phyloP scores from a whole-genome alignment of 37 sponge, comb jelly and placozoan species.

The Halichondria panicea region DNA sequence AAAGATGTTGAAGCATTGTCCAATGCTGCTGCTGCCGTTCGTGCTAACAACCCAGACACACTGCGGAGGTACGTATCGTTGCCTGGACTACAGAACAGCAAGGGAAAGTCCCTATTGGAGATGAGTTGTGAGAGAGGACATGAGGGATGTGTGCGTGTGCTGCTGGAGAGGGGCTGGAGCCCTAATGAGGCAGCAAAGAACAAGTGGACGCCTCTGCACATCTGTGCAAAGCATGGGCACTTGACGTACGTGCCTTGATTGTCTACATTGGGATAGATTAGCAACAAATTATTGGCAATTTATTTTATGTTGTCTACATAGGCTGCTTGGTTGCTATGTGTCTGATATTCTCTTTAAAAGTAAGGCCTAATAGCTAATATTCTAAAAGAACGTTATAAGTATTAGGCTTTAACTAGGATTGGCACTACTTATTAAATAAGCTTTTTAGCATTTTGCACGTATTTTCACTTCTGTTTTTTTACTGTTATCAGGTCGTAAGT shows the following conservation, averaged over 20 bases:
- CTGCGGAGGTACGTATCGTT: too few species aligned
- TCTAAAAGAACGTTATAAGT: too few species aligned
- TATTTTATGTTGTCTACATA: too few species aligned
- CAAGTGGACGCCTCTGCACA: constrained; percentile 22
- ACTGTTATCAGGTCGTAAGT: too few species aligned
- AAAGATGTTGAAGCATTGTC: too few species aligned
- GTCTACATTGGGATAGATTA: too few species aligned
- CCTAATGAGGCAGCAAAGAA: neutral
- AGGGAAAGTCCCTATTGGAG: constrained; percentile 27
- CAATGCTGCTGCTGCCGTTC: constrained; percentile 29
- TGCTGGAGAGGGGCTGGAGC: neutral
- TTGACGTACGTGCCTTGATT: constrained; percentile 9
- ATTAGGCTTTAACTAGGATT: too few species aligned
- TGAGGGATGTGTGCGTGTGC: constrained; percentile 14
- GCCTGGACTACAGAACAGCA: neutral
- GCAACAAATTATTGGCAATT: too few species aligned
- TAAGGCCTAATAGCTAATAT: too few species aligned
- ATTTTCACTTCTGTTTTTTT: too few species aligned
- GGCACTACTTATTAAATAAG: too few species aligned
- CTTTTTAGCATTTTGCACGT: too few species aligned
- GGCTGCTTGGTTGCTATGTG: neutral
- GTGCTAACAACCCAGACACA: neutral
- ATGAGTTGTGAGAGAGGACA: constrained; percentile 28
- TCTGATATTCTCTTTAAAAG: neutral
- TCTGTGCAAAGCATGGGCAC: constrained; percentile 44